Evolutionary conservation across 2,888 invertebrate species (phyloP), one percentile per base, ranked within the genome.

Genomic region (Spodoptera littoralis): DNA sequence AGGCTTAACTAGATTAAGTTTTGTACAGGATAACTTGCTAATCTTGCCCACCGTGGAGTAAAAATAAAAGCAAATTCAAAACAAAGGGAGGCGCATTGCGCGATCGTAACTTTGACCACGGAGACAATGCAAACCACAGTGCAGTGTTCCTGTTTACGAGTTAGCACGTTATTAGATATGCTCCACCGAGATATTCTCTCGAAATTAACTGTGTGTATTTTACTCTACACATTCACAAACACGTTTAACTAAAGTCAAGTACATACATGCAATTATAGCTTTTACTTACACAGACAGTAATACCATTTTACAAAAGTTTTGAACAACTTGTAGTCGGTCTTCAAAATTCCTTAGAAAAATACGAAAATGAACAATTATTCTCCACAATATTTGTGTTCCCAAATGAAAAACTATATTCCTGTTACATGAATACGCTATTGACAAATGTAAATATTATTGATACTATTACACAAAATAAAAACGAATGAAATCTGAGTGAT

Each of bases 31-130:
- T 48, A 63, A 65, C 73, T 18, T 18, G 18, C 18, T 62, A 64
- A 61, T 73, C 66, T 73, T 66, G 24, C 59, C 60, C 48, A 64
- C 42, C 12, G 61, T 59, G 45, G 50, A 41, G 59, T 60, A 69
- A 62, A 77, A 69, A 72, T 65, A 64, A 76, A 64, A 64, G 30
- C 48, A 47, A 64, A 55, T 22, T 18, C 18, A 43, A 52, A 70
- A 79, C 69, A 77, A 78, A 72, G 60, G 66, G 51, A 65, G 64
- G 74, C 77, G 81, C 80, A 80, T 50, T 81, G 81, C 76, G 78
- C 75, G 74, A 71, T 76, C 76, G 75, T 81, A 79, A 81, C 73
- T 82, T 72, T 52, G 47, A 56, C 45, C 48, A 51, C 57, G 13
- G 55, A 68, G 73, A 73, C 74, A 80, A 76, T 70, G 67, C 65